Percentiles rank a stretch among this genome's conserved stretches.
Evolutionary conservation across 2,113 vertebrate genomes (phyloP).

Genomic region (Brienomyrus longianalis): DNA sequence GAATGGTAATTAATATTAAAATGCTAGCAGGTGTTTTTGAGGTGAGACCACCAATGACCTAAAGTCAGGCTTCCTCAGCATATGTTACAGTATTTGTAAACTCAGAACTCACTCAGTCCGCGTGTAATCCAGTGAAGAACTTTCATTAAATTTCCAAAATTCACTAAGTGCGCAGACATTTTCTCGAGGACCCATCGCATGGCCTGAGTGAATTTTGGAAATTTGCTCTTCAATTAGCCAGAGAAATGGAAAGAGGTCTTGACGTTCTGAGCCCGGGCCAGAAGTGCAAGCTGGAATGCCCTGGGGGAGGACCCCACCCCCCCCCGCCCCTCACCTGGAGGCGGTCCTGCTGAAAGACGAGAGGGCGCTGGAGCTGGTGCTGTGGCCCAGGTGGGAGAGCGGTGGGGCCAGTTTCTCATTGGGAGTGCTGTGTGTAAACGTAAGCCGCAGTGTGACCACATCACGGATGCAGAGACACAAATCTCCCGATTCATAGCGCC

Average conservation of each 20-base stretch:
- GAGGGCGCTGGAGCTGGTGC: constrained; percentile 67
- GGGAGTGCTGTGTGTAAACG: constrained; percentile 37
- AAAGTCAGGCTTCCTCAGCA: not conserved
- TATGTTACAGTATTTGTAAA: not conserved
- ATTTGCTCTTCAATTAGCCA: not conserved
- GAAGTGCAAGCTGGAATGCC: not conserved
- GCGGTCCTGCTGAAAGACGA: constrained; percentile 66
- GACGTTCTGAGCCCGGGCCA: not conserved
- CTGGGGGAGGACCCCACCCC: not conserved
- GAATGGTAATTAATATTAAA: not conserved
- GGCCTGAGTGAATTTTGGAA: not conserved
- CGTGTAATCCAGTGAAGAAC: not conserved
- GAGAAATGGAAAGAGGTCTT: not conserved
- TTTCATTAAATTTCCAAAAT: too few relatives aligned
- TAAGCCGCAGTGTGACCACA: not conserved
- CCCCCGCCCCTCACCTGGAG: constrained; percentile 62
- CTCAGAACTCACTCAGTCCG: not conserved
- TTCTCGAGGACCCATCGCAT: not conserved
- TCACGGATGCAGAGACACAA: not conserved
- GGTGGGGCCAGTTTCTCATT: constrained; percentile 40
- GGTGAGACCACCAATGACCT: not conserved
- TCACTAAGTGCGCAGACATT: too few relatives aligned
- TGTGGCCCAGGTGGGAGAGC: constrained; percentile 60
- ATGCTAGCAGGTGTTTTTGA: not conserved
- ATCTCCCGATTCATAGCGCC: not conserved